Conservation (phyloP, 2,113 vertebrate genomes). For the Pelusios castaneus region DNA sequence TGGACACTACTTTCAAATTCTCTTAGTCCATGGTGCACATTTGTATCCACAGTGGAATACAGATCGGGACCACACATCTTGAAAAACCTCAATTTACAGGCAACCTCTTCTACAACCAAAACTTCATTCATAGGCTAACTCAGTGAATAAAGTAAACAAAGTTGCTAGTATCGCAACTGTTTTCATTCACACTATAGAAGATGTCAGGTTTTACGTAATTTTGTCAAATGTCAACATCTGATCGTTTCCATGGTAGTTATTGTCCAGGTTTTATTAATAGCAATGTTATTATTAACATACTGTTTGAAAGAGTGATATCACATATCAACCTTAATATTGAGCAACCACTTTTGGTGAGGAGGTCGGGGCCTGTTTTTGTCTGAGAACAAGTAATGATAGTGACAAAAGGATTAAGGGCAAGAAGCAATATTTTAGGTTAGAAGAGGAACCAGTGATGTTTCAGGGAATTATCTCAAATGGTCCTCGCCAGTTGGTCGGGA, state of each 20-base stretch:
- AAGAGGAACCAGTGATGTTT: background rate
- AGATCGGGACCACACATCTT: background rate
- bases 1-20: background rate
- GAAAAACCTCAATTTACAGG: background rate
- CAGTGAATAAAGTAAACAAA: background rate
- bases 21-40: background rate
- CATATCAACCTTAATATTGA: background rate
- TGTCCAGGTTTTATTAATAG: background rate
- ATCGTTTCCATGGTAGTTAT: background rate
- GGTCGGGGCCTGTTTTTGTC: background rate
- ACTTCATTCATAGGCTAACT: background rate
- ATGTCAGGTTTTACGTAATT: background rate
- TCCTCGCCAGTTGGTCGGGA: no score
- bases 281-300: background rate
- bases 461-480: no score
- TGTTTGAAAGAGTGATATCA: background rate
- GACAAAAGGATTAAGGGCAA: background rate
- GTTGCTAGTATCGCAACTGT: background rate
- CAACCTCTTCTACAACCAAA: background rate
- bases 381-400: background rate
- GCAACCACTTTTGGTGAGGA: background rate
- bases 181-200: background rate
- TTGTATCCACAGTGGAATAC: background rate
- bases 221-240: background rate
- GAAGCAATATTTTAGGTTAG: background rate